phyloP scores from a whole-genome alignment of 2,888 invertebrate species.

The Acleris laterana region DNA sequence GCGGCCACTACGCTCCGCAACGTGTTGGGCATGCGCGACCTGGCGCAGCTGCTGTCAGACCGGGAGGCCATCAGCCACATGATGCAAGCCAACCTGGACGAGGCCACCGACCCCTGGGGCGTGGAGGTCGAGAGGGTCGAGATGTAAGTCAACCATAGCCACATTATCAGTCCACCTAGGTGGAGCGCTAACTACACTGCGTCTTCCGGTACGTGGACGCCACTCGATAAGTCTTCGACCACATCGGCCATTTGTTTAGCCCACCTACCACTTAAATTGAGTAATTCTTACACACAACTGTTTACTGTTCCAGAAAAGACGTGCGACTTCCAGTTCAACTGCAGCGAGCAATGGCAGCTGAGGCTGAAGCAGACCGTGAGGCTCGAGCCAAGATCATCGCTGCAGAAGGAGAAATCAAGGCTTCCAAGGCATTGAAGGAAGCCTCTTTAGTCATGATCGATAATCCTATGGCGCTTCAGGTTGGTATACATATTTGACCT shows the following conservation, averaged over 20 bases:
- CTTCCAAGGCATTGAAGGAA: constrained; percentile 92
- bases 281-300: background rate
- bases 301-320: constrained; percentile 65
- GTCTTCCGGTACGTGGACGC: no score
- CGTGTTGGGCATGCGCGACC: constrained; percentile 95
- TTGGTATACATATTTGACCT: constrained; percentile 42
- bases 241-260: no score
- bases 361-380: constrained; percentile 87
- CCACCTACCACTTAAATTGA: no score
- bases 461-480: constrained; percentile 89
- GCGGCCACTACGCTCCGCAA: constrained; percentile 95
- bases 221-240: no score
- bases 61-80: constrained; percentile 95
- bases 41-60: constrained; percentile 96
- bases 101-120: constrained; percentile 96
- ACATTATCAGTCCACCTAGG: no score
- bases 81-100: constrained; percentile 94
- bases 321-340: constrained; percentile 83
- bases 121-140: constrained; percentile 97
- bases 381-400: constrained; percentile 89
- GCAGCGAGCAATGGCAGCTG: constrained; percentile 88
- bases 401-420: constrained; percentile 93
- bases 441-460: constrained; percentile 93
- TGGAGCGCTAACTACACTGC: no score
- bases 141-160: constrained; percentile 86